Base-by-base conservation (phyloP, 2,888 invertebrate species). In the Nymphalis urticae region DNA sequence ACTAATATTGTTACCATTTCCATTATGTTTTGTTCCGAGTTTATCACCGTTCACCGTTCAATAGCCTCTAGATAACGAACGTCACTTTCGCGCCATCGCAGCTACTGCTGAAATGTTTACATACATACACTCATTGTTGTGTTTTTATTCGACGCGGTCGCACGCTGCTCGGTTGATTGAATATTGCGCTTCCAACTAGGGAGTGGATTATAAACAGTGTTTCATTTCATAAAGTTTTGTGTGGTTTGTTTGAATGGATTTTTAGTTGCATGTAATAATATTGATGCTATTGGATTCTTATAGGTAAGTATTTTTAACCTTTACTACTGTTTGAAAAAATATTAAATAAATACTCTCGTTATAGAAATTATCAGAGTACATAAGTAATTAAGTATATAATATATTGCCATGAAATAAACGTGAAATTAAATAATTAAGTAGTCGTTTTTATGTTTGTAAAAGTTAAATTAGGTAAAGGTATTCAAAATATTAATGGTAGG, bases 61-160 rank as follows among this genome's bases (percentile, higher is more conserved):
- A 76, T 70, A 70, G 67, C 63, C 64, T 72, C 65, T 47, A 69
- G 68, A 66, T 69, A 71, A 66, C 56, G 60, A 68, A 63, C 54
- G 61, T 54, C 48, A 60, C 68, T 67, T 66, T 70, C 58, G 63
- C 78, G 79, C 75, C 76, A 76, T 75, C 70, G 73, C 77, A 75
- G 79, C 77, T 80, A 80, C 77, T 80, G 78, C 76, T 80, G 73
- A 73, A 78, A 77, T 85, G 84, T 87, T 85, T 87, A 86, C 82
- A 74, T 68, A 67, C 64, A 42, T 32, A 67, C 53, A 66, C 68
- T 77, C 82, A 84, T 82, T 83, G 80, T 81, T 75, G 75, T 79
- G 73, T 77, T 77, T 79, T 79, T 75, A 70, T 77, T 77, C 77
- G 76, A 68, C 64, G 77, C 68, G 81, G 71, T 74, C 67, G 76